Evolutionary conservation across 2,888 invertebrate species (phyloP), one percentile per base, ranked within the genome.

Genomic region (Nemotelus pantherinus): DNA sequence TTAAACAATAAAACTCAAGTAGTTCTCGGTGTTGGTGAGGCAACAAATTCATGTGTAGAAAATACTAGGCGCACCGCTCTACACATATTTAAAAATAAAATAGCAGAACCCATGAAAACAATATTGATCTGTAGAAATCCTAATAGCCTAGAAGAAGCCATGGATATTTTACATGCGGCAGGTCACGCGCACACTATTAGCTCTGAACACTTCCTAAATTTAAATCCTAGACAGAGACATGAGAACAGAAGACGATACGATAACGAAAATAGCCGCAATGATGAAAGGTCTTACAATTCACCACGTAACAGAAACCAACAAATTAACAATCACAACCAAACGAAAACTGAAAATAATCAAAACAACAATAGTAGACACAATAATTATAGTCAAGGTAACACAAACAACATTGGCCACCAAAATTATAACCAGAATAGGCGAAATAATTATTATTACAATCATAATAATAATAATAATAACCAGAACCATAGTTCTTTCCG

Each of bases 341-440:
- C 25, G 25, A 25, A 25, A 25, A 25, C 25, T 57, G 1, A 57
- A 4, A 57, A 57, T 57, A 57, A 57, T 10, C 10, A 10, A 1
- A 57, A 10, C 2, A 57, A 57, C 25, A 9, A 57, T 10, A 57
- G 25, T 57, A 25, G 77, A 67, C 78, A 60, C 81, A 80, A 82
- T 81, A 57, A 57, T 57, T 25, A 57, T 57, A 57, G 5, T 57
- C 3, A 57, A 25, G n/a, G 57, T 57, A 57, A 57, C 10, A 57
- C n/a, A 5, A 57, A 57, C 25, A 57, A 57, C 57, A 57, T 4
- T 57, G 25, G 5, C 57, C 10, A 57, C 57, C 10, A 0, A 57
- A 57, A 10, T 57, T 25, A 57, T 57, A 57, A 57, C 57, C 57
- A 10, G 57, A 76, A 57, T 25, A 57, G 10, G 10, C 57, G 25